A percentile compares a stretch with the other conserved stretches of the same genome.
Conservation (phyloP, 1,140 invertebrate species). For the Drosophila yakuba region DNA sequence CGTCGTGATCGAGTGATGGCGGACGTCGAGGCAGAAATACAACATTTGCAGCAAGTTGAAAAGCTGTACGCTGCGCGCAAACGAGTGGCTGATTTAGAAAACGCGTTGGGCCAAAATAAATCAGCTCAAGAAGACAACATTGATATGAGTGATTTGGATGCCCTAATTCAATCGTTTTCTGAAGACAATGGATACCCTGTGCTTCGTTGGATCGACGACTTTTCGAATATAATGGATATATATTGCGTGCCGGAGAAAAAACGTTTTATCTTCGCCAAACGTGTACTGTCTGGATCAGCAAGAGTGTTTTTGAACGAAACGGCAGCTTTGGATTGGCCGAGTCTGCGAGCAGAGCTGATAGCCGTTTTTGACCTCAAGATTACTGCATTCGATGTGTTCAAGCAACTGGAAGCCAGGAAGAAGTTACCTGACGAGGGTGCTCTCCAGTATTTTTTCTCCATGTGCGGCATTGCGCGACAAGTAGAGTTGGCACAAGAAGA, state of each 20-base stretch:
- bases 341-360: not conserved
- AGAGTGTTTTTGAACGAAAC: no score
- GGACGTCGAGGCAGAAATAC: not conserved
- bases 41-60: not conserved
- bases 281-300: no score
- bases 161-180: conserved; percentile 6
- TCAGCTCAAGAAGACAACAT: not conserved
- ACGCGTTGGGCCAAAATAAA: no score
- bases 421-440: no score
- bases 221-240: not conserved
- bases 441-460: no score
- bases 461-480: no score
- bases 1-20: not conserved
- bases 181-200: conserved; percentile 2
- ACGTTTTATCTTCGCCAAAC: no score
- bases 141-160: not conserved
- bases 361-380: conserved; percentile 1
- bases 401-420: not conserved
- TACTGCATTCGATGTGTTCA: not conserved
- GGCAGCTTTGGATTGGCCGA: no score
- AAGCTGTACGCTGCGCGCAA: conserved; percentile 1
- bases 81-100: not conserved
- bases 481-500: no score
- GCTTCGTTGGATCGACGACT: not conserved
- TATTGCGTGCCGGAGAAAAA: not conserved